Conservation (phyloP, 2,113 vertebrate genomes). For the Takifugu bimaculatus region DNA sequence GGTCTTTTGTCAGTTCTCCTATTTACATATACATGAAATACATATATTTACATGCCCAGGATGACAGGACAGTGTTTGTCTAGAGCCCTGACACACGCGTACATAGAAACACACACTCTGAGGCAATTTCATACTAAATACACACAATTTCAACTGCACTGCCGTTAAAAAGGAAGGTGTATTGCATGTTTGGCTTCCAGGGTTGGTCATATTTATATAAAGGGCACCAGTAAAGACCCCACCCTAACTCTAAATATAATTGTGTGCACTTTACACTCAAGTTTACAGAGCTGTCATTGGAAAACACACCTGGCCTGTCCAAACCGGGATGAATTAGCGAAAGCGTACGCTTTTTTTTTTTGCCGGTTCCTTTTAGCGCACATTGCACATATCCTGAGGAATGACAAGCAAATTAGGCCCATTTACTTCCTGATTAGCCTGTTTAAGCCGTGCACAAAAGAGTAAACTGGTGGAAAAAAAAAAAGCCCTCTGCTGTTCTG, state of each 20-base stretch:
- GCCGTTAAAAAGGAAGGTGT: neutral
- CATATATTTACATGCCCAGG: no score
- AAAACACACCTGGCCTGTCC: conserved; percentile 48
- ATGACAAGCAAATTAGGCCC: conserved; percentile 15
- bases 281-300: conserved; percentile 46
- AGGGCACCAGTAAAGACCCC: conserved; percentile 12
- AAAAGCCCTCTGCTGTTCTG: neutral
- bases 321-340: conserved; percentile 31
- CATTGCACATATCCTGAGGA: conserved; percentile 25
- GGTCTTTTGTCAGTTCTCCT: no score
- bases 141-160: neutral
- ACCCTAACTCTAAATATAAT: conserved; percentile 20
- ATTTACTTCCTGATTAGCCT: conserved; percentile 14
- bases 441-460: neutral
- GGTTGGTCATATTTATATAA: conserved; percentile 40
- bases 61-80: no score
- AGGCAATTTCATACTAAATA: neutral
- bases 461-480: neutral
- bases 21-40: no score
- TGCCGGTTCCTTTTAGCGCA: conserved; percentile 2
- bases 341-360: neutral
- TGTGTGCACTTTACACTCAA: conserved; percentile 15
- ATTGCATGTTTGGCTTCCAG: neutral
- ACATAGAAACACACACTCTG: neutral
- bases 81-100: neutral